Percentiles rank a stretch among this genome's conserved stretches.
These are phyloP conservation scores for Jaculus jaculus DNA, from an alignment of 2,113 vertebrate species.

Conservation along the genomic window DNA sequence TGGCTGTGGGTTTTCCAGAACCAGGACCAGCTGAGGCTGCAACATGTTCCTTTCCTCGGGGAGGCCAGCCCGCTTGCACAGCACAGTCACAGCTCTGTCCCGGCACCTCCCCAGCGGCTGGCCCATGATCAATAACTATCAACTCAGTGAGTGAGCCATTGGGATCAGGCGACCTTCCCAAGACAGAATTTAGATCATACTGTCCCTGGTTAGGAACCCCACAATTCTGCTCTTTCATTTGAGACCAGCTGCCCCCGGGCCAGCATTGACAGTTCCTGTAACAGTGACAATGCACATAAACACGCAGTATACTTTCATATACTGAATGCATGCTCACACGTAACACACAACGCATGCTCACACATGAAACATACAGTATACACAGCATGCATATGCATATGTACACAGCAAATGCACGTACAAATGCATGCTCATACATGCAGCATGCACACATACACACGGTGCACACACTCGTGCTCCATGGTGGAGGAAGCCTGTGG, in stretches of 20 bases:
- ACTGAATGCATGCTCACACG: background rate
- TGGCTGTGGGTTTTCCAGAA: background rate
- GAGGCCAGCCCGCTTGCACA: background rate
- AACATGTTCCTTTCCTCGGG: background rate
- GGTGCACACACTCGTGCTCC: rapidly evolving
- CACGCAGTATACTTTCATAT: background rate
- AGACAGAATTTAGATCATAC: background rate
- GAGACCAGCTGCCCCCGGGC: background rate
- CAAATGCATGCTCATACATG: background rate
- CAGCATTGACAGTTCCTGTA: too few relatives aligned
- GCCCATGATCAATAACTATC: background rate
- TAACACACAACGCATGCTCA: background rate
- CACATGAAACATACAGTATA: background rate
- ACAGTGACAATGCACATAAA: background rate
- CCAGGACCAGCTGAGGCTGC: background rate
- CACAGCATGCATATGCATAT: too few relatives aligned
- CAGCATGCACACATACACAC: background rate
- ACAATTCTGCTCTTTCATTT: background rate
- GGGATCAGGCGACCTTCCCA: background rate
- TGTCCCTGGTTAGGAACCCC: background rate
- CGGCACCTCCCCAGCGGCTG: background rate
- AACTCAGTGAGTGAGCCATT: background rate
- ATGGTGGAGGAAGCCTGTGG: too few relatives aligned
- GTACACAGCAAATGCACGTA: too few relatives aligned
- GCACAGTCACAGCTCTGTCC: too few relatives aligned